Evolutionary conservation across 2,113 vertebrate genomes (phyloP).

Genomic region (Xiphorhynchus elegans): DNA sequence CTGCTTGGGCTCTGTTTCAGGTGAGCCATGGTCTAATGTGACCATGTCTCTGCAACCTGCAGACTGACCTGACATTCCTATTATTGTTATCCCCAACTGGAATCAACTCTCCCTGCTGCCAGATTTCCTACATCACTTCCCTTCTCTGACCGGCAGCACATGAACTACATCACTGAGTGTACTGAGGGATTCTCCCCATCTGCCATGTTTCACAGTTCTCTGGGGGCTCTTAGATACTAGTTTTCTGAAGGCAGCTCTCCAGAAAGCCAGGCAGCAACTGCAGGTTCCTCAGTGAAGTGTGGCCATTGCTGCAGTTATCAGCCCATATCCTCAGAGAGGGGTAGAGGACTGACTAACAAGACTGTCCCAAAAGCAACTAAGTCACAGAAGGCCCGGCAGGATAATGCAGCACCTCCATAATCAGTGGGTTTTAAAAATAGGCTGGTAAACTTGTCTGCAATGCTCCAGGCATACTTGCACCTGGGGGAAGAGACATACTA

Average conservation of each 20-base stretch:
- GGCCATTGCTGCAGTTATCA: not conserved
- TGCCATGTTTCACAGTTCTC: not conserved
- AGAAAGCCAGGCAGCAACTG: not conserved
- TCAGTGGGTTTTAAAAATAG: not conserved
- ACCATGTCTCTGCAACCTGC: not conserved
- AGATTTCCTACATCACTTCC: not conserved
- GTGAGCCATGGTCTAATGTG: not conserved
- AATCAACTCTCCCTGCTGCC: not conserved
- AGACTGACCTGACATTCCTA: not conserved
- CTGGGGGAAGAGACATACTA: not conserved
- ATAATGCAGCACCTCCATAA: not conserved
- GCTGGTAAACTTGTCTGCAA: not conserved
- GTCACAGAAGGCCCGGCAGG: not conserved
- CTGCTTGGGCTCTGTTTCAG: not conserved
- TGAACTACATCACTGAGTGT: rapidly evolving
- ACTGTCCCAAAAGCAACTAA: not conserved
- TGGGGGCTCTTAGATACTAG: not conserved
- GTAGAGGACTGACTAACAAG: not conserved
- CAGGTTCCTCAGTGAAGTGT: not conserved
- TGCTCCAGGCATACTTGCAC: not conserved
- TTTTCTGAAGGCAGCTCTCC: not conserved
- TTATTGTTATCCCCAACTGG: not conserved
- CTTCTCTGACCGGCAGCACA: not conserved
- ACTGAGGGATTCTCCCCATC: not conserved
- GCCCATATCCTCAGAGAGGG: not conserved